phyloP scores from a whole-genome alignment of 2,113 vertebrate genomes.

The Gymnocephalus cernua region DNA sequence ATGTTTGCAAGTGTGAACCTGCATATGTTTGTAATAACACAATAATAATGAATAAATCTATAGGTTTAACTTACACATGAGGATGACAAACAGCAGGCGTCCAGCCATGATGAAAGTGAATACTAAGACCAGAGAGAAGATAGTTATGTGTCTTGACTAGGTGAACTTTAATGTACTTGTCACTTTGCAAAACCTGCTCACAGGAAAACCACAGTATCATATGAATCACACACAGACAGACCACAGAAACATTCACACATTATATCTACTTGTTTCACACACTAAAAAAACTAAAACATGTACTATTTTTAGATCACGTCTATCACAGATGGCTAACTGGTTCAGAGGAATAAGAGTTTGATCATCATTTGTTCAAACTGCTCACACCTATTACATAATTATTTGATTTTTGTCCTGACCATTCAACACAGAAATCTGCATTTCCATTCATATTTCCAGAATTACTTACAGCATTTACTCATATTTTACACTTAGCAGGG shows the following conservation, averaged over 20 bases:
- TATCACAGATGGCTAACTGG: background rate
- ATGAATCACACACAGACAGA: background rate
- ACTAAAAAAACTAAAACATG: background rate
- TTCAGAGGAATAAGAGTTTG: background rate
- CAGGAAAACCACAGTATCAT: constrained; percentile 24
- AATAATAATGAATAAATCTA: background rate
- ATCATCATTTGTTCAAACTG: background rate
- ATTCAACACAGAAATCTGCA: background rate
- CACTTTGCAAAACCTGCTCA: background rate
- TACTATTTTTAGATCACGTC: background rate
- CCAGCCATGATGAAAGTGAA: constrained; percentile 24
- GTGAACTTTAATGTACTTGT: fast-evolving
- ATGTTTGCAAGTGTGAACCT: background rate
- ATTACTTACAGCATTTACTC: background rate
- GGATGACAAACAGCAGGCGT: constrained; percentile 12
- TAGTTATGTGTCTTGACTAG: background rate
- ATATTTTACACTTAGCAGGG: no score
- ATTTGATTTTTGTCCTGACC: background rate
- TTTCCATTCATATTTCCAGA: background rate
- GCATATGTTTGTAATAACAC: background rate
- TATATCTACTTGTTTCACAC: background rate
- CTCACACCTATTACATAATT: background rate
- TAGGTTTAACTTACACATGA: constrained; percentile 20
- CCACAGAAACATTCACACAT: background rate
- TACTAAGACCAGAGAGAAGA: background rate